Evolutionary conservation across 2,888 invertebrate genomes (phyloP).

Genomic region (Stenoptilia bipunctidactyla): DNA sequence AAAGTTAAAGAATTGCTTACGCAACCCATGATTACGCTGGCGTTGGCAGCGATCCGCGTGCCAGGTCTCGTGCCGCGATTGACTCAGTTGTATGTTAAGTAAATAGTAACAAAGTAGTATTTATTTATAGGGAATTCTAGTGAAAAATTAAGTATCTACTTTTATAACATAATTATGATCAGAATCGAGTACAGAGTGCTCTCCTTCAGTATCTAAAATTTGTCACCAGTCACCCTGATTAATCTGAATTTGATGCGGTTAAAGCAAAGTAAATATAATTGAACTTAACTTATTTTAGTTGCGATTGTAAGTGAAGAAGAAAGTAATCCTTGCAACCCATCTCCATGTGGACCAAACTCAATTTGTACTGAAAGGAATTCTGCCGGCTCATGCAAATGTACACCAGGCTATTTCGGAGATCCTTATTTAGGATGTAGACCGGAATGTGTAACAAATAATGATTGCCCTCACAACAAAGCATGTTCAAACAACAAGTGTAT

Average conservation of each 20-base stretch:
- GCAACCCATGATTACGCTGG: too few species aligned
- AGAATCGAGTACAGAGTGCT: too few species aligned
- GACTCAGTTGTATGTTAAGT: too few species aligned
- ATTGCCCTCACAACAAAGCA: slow-evolving; percentile 81
- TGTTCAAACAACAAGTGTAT: slow-evolving; percentile 89
- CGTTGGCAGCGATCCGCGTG: too few species aligned
- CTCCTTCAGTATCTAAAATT: too few species aligned
- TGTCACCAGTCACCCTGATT: not conserved
- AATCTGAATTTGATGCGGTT: not conserved
- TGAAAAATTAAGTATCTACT: too few species aligned
- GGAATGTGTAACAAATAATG: slow-evolving; percentile 86
- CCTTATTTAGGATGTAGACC: slow-evolving; percentile 89
- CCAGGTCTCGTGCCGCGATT: too few species aligned
- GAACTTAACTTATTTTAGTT: slow-evolving; percentile 24
- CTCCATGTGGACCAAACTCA: slow-evolving; percentile 89
- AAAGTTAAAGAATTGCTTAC: too few species aligned
- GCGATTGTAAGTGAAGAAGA: slow-evolving; percentile 75
- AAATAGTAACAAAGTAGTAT: too few species aligned
- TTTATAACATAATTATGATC: too few species aligned
- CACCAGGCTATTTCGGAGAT: slow-evolving; percentile 87
- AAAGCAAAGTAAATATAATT: not conserved
- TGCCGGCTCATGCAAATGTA: slow-evolving; percentile 86
- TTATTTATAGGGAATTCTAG: too few species aligned
- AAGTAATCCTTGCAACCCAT: slow-evolving; percentile 84
- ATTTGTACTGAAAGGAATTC: slow-evolving; percentile 85